phyloP scores from a whole-genome alignment of 2,888 invertebrate species.

The Lithophane leautieri region DNA sequence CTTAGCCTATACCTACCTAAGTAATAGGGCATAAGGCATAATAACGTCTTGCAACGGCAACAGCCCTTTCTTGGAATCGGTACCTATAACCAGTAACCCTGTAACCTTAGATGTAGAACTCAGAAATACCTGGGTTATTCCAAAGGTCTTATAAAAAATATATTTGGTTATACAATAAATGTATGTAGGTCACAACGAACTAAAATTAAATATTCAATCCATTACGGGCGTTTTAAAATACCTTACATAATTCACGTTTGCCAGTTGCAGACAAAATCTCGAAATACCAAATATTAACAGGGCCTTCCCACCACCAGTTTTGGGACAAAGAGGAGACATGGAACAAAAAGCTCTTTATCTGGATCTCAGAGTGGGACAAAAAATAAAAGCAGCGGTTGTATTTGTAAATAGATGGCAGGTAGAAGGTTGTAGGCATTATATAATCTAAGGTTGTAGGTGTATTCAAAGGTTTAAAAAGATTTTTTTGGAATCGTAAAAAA shows the following conservation, averaged over 20 bases:
- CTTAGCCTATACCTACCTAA: no score
- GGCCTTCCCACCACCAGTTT: slow-evolving; percentile 61
- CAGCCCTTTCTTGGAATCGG: not conserved
- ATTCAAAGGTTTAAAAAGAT: slow-evolving; percentile 77
- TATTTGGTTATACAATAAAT: not conserved
- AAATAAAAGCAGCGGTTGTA: slow-evolving; percentile 82
- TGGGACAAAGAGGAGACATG: slow-evolving; percentile 78
- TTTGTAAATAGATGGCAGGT: slow-evolving; percentile 89
- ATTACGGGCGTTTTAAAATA: not conserved
- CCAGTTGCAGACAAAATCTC: slow-evolving; percentile 32
- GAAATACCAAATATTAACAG: slow-evolving; percentile 42
- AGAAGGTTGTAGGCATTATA: slow-evolving; percentile 89
- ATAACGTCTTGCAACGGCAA: not conserved
- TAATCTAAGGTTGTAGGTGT: slow-evolving; percentile 89
- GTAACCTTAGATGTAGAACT: not conserved
- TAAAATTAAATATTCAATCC: slow-evolving; percentile 1
- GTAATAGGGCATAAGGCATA: no score
- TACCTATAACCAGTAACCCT: not conserved
- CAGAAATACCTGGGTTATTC: no score
- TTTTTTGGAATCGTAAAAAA: slow-evolving; percentile 71
- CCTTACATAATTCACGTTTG: slow-evolving; percentile 11
- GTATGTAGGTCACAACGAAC: slow-evolving; percentile 4
- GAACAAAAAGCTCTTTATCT: slow-evolving; percentile 84
- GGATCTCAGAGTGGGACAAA: slow-evolving; percentile 78
- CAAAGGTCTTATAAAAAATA: not conserved